These are phyloP conservation scores for Ceyx margarethae DNA, from an alignment of 2,113 vertebrate species.

Conservation along the genomic window DNA sequence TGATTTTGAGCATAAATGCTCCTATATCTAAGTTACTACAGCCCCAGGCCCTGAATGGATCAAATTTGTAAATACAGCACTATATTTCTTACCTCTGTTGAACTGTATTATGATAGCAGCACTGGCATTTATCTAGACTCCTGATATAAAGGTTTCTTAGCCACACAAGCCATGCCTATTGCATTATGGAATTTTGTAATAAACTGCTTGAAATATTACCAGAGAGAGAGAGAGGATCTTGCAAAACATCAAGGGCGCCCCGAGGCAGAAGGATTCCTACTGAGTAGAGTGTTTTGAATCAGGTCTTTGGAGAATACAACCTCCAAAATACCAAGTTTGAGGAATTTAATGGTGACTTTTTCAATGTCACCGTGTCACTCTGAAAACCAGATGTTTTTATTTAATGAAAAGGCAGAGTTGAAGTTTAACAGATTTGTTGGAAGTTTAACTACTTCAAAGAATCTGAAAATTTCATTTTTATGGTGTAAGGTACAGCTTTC, in stretches of 20 bases:
- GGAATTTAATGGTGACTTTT: not conserved
- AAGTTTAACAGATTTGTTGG: no score
- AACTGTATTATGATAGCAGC: not conserved
- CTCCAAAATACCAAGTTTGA: not conserved
- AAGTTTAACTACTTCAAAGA: not conserved
- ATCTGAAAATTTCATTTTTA: not conserved
- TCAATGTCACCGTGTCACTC: not conserved
- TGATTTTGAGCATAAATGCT: slow-evolving; percentile 10
- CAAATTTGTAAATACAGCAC: slow-evolving; percentile 1
- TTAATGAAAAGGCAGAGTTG: not conserved
- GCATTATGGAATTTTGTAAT: not conserved
- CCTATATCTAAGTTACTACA: not conserved
- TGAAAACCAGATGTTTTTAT: not conserved
- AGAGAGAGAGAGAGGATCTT: not conserved
- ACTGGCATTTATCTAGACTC: slow-evolving; percentile 2
- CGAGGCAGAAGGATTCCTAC: not conserved
- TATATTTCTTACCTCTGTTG: slow-evolving; percentile 8
- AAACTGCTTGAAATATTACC: slow-evolving; percentile 11
- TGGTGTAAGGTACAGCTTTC: not conserved
- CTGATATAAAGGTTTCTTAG: not conserved
- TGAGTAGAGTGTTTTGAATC: not conserved
- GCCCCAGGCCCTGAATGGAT: not conserved
- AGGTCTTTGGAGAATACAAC: not conserved
- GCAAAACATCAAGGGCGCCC: not conserved
- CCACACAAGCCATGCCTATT: not conserved